Base-by-base conservation (phyloP, 2,113 vertebrate genomes). In the Phalacrocorax brasilianus region DNA sequence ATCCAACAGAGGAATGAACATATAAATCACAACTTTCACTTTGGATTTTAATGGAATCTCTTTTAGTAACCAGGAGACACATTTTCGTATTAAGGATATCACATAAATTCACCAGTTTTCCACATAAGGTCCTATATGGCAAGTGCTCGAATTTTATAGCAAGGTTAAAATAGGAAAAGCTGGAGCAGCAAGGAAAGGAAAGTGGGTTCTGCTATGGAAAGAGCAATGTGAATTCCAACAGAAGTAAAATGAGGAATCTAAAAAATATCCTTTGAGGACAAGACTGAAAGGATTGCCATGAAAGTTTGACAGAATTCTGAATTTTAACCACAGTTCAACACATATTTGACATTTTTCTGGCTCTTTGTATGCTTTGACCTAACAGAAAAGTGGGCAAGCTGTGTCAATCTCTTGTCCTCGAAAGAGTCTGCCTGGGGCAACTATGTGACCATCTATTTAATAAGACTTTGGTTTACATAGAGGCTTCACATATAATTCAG, bases 261-360 rank as follows among this genome's bases (percentile, higher is more conserved):
- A 70, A 14, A 58, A 87, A 66, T 32, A 70, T 62, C 14, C 49
- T 81, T 62, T 19, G 30, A 40, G 53, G 18, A 93, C 14, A 73
- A 42, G 44, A 50, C 28, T 68, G 79, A 91, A 83, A 52, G 63
- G 4, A 44, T 30, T 87, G 20, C 68, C 77, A 62, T 56, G 17
- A 80, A 73, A 47, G 30, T 86, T 70, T 89, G 76, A 89, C 85
- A 84, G 45, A 23, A 58, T 13, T 79, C 44, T 66, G 76, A 94
- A 80, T 94, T 96, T 89, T 93, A 74, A 84, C 33, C 20, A 59
- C 27, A 11, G 15, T 32, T 91, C 68, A 84, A 89, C 90, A 65
- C 35, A 33, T 15, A 73, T 49, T 44, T 68, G 90, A 76, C 8
- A 0, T 93, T 94, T 93, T 89, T 49, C 77, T 84, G 85, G 49